These are phyloP conservation scores for Lordiphosa andalusiaca DNA, from an alignment of 2,888 invertebrate species.

Conservation along the genomic window DNA sequence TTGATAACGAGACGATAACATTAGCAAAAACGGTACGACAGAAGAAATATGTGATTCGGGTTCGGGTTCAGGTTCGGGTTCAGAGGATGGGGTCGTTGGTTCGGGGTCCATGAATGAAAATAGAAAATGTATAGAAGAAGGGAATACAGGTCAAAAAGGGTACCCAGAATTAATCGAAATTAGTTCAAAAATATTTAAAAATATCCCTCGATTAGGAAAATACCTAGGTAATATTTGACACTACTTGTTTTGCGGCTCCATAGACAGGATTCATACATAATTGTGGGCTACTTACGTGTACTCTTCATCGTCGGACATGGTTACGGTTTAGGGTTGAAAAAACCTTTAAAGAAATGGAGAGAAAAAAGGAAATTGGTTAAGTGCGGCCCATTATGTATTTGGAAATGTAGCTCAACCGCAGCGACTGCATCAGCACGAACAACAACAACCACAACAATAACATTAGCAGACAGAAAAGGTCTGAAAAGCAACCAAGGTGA, in stretches of 20 bases:
- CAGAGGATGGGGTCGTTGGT: constrained; percentile 6
- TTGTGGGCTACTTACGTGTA: constrained; percentile 90
- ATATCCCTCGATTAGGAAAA: not conserved
- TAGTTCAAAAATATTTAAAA: not conserved
- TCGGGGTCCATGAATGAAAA: constrained; percentile 33
- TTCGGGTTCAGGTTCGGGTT: constrained; percentile 8
- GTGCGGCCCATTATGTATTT: no score
- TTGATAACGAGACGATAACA: constrained; percentile 35
- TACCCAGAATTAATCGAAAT: constrained; percentile 38
- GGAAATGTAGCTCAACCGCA: not conserved
- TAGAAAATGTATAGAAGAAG: constrained; percentile 45
- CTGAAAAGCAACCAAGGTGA: no score
- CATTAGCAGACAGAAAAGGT: no score
- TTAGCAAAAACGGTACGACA: constrained; percentile 47
- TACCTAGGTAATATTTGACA: no score
- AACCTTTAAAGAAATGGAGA: constrained; percentile 81
- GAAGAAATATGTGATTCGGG: constrained; percentile 19
- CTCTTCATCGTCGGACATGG: constrained; percentile 97
- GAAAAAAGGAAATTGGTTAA: not conserved
- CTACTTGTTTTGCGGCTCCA: no score
- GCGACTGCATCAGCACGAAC: not conserved
- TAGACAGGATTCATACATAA: not conserved
- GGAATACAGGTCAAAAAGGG: constrained; percentile 65
- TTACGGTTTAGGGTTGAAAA: constrained; percentile 84
- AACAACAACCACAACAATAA: not conserved